phyloP scores from a whole-genome alignment of 2,113 vertebrate species.

The Odontesthes bonariensis region DNA sequence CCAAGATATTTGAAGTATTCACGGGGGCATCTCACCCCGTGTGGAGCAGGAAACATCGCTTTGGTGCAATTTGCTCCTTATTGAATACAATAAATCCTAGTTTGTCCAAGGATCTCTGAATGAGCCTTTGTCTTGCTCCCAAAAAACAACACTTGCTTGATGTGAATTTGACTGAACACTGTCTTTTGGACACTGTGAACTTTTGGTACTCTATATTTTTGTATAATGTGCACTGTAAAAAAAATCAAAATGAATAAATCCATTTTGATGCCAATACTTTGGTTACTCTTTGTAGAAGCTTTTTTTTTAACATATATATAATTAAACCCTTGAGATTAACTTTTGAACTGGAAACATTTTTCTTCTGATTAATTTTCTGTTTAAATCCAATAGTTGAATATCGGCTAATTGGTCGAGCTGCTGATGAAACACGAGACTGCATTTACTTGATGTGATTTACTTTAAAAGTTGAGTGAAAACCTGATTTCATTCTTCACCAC shows the following conservation, averaged over 20 bases:
- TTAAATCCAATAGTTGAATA: too few relatives aligned
- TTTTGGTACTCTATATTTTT: constrained; percentile 91
- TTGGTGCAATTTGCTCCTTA: constrained; percentile 6
- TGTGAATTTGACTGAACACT: constrained; percentile 84
- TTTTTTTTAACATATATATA: neutral
- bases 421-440: neutral
- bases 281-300: neutral
- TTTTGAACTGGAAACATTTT: too few relatives aligned
- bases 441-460: neutral
- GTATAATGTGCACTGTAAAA: constrained; percentile 90
- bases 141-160: constrained; percentile 53
- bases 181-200: constrained; percentile 90
- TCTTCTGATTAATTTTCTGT: too few relatives aligned
- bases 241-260: constrained; percentile 75
- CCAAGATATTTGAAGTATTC: neutral
- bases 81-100: neutral
- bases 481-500: too few relatives aligned
- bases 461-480: neutral
- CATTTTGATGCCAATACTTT: constrained; percentile 59
- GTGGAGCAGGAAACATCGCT: neutral
- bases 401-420: too few relatives aligned
- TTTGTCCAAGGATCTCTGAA: constrained; percentile 4
- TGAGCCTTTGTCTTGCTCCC: constrained; percentile 11
- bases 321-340: too few relatives aligned
- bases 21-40: neutral